Conservation (phyloP, 2,888 invertebrate genomes). For the Clanis bilineata region DNA sequence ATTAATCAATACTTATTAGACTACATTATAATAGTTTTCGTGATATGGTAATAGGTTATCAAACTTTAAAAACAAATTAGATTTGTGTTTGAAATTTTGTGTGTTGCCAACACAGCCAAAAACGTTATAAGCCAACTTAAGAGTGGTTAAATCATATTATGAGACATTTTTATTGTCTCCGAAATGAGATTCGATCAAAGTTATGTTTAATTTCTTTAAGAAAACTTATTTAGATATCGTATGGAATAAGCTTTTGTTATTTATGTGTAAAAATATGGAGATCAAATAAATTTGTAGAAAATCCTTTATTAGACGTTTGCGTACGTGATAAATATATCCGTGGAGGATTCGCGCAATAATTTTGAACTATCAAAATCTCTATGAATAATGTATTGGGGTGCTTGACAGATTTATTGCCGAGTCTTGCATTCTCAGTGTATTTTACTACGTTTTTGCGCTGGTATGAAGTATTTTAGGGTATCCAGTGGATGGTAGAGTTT, state of each 20-base stretch:
- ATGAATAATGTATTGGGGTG: constrained; percentile 5
- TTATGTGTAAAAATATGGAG: neutral
- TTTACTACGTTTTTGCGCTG: neutral
- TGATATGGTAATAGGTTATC: no score
- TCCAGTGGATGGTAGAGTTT: neutral
- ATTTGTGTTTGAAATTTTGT: no score
- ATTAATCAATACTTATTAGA: no score
- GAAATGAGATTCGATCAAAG: neutral
- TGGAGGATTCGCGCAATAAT: constrained; percentile 1
- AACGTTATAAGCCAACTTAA: neutral
- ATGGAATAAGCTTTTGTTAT: neutral
- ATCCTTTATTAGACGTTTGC: neutral
- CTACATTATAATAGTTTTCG: no score
- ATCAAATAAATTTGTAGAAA: neutral
- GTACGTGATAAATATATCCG: neutral
- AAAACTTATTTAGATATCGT: neutral
- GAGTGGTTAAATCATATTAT: neutral
- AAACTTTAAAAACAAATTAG: no score
- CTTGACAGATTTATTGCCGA: constrained; percentile 8
- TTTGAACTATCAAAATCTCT: constrained; percentile 7
- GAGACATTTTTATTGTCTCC: neutral
- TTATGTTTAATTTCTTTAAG: neutral
- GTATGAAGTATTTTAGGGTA: neutral
- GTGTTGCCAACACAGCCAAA: no score
- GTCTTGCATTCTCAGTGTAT: neutral